A percentile compares a stretch with the other conserved stretches of the same genome.
Conservation (phyloP, 2,797 vertebrate genomes). For the Salarias fasciatus region DNA sequence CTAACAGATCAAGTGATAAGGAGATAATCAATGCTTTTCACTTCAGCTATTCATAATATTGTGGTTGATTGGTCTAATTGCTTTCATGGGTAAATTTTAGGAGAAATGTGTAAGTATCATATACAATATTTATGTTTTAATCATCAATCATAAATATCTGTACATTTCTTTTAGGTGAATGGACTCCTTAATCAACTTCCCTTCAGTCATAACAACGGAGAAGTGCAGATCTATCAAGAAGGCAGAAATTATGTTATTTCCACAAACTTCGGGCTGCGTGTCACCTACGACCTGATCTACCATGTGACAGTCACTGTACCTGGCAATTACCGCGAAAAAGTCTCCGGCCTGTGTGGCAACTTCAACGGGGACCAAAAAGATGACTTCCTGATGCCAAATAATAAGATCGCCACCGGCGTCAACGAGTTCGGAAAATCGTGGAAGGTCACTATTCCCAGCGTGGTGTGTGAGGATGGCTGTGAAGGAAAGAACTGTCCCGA, state of each 20-base stretch:
- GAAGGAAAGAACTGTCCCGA: conserved; percentile 62
- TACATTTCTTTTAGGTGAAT: conserved; percentile 72
- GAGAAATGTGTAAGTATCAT: neutral
- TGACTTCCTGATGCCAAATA: conserved; percentile 76
- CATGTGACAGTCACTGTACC: conserved; percentile 74
- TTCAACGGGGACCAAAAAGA: conserved; percentile 72
- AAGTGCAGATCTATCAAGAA: conserved; percentile 64
- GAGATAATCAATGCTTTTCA: no score
- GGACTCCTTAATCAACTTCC: conserved; percentile 74
- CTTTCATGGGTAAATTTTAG: no score
- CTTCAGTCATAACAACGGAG: conserved; percentile 64
- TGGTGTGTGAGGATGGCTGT: conserved; percentile 70
- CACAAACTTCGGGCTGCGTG: conserved; percentile 74
- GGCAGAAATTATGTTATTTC: conserved; percentile 61
- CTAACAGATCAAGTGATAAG: no score
- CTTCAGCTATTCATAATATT: no score
- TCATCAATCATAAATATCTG: neutral
- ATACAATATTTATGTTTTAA: neutral
- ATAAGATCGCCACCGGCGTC: conserved; percentile 60
- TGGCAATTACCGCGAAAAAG: conserved; percentile 69
- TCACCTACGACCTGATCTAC: conserved; percentile 79
- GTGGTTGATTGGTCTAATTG: no score
- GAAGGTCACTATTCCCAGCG: conserved; percentile 67
- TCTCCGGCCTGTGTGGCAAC: conserved; percentile 82
- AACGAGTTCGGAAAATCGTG: conserved; percentile 70